A percentile compares a stretch with the other conserved stretches of the same genome.
Evolutionary conservation across 2,888 invertebrate species (phyloP).

Genomic region (Ichneumoninae sp.): DNA sequence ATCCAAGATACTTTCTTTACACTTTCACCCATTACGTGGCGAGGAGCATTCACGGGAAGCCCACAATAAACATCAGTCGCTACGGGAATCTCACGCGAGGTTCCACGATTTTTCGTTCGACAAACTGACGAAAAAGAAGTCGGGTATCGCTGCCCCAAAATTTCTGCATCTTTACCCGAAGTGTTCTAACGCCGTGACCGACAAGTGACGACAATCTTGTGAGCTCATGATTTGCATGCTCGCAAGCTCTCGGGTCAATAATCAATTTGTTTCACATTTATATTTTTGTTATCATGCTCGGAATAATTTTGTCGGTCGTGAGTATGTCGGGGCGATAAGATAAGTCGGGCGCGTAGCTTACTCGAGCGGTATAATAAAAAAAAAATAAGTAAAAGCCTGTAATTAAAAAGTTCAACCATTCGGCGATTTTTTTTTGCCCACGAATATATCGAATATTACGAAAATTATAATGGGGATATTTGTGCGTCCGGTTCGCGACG

Average conservation of each 20-base stretch:
- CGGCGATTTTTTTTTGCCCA: conserved; percentile 15
- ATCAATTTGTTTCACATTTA: not conserved
- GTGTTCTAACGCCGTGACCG: not conserved
- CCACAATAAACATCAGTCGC: conserved; percentile 46
- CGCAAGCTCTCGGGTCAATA: not conserved
- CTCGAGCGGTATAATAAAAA: not conserved
- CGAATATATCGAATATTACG: conserved; percentile 4
- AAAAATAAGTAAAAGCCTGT: not conserved
- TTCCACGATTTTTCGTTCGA: conserved; percentile 30
- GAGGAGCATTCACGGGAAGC: conserved; percentile 24
- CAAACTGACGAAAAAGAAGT: not conserved
- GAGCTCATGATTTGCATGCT: not conserved
- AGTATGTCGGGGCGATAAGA: not conserved
- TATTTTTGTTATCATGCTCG: not conserved
- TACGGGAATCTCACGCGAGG: conserved; percentile 17
- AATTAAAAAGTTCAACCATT: not conserved
- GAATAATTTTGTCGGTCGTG: not conserved
- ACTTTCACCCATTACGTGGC: conserved; percentile 73
- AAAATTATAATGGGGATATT: conserved; percentile 60
- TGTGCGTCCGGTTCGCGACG: conserved; percentile 50
- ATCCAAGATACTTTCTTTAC: conserved; percentile 75
- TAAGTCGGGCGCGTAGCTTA: not conserved
- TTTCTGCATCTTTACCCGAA: not conserved
- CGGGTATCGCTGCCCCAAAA: not conserved
- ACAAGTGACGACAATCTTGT: not conserved